Base-by-base conservation (phyloP, 2,888 invertebrate genomes). In the Shargacucullia verbasci region DNA sequence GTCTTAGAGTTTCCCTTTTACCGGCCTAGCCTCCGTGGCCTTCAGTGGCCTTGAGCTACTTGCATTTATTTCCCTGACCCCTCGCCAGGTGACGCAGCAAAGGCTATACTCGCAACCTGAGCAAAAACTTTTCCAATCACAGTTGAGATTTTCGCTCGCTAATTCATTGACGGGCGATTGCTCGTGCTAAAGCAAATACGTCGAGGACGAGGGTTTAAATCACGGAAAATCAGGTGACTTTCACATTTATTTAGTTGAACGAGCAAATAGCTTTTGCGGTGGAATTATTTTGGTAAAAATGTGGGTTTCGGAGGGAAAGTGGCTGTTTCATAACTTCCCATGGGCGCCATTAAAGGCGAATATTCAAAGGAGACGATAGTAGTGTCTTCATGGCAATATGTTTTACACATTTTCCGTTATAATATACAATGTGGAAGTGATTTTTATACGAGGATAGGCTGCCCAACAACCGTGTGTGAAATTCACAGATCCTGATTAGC, bases 21-120 rank as follows among this genome's bases (percentile, higher is more conserved):
- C 57, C 55, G 56, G 50, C 69, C 25, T 39, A 43, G 55, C 55
- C 57, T 45, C 33, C 48, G 58, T 67, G 66, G 65, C 66, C 65
- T 72, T 71, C 33, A 27, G 54, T 59, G 68, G 40, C 72, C 73
- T 75, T 71, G 76, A 75, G 49, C 76, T 50, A 71, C 60, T 61
- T 68, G 46, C 37, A 39, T 34, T 37, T 27, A 34, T 45, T 59
- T 41, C 39, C 34, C 27, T 73, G 57, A 71, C 73, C 61, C 56
- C 33, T 14, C 31, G 3, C 40, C 68, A 73, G 76, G 63, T 73
- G 72, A 34, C 63, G 71, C 45, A 59, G 7, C 15, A 37, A 47
- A 52, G 49, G 59, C 35, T 44, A 27, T 40, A 29, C 41, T 70
- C 20, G 47, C 9, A 20, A 53, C 33, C 58, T 64, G 39, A 12